Conservation (phyloP, 2,797 vertebrate species). For the Coregonus suidteri region DNA sequence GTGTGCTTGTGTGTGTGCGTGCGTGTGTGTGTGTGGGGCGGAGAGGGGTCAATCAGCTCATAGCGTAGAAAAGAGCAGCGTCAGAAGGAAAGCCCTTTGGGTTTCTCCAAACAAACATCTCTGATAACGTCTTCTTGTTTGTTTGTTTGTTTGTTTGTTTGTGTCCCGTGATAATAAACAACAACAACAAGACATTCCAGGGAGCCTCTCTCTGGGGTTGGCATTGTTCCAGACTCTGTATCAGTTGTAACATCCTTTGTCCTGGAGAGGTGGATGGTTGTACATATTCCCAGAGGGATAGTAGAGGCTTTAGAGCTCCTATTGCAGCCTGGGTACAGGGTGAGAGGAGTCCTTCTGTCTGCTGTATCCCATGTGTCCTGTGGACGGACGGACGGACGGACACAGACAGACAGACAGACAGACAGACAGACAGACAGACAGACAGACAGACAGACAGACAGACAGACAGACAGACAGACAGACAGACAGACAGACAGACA, state of each 20-base stretch:
- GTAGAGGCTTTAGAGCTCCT: constrained; percentile 15
- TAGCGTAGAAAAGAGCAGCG: constrained; percentile 35
- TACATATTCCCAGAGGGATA: constrained; percentile 41
- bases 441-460: no score
- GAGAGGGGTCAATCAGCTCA: constrained; percentile 46
- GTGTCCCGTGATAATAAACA: constrained; percentile 24
- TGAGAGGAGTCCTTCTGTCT: constrained; percentile 7
- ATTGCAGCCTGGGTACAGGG: constrained; percentile 18
- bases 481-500: no score
- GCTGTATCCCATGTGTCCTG: constrained; percentile 31
- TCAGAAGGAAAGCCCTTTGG: constrained; percentile 28
- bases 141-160: background rate
- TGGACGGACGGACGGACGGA: background rate
- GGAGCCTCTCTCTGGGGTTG: constrained; percentile 13
- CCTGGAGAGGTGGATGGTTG: constrained; percentile 16
- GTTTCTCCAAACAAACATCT: constrained; percentile 13
- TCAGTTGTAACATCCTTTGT: constrained; percentile 50
- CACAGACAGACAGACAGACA: no score
- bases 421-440: no score
- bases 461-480: no score
- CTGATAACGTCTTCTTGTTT: constrained; percentile 8
- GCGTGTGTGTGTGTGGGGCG: constrained; percentile 1
- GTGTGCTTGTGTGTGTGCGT: background rate
- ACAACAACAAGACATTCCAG: constrained; percentile 21
- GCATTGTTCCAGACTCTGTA: constrained; percentile 40